These are phyloP conservation scores for Eugnorisma glareosa DNA, from an alignment of 2,888 invertebrate species.

Conservation along the genomic window DNA sequence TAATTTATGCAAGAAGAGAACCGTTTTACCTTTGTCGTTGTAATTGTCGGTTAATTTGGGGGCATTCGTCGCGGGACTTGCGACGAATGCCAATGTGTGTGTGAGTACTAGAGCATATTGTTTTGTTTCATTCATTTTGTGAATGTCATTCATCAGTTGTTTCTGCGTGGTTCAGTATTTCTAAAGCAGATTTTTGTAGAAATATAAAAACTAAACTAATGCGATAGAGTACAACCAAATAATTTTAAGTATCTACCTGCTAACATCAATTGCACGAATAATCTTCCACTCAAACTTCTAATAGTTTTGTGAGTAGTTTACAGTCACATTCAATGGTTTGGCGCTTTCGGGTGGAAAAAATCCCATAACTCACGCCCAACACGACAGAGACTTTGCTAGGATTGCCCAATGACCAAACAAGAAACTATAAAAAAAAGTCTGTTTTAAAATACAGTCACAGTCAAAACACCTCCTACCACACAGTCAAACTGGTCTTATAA, in stretches of 20 bases:
- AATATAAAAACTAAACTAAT: background rate
- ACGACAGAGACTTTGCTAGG: background rate
- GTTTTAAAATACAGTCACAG: background rate
- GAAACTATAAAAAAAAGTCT: background rate
- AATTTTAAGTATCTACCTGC: background rate
- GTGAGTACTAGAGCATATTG: constrained; percentile 11
- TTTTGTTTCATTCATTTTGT: constrained; percentile 32
- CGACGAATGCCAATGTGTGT: constrained; percentile 15
- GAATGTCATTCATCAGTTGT: constrained; percentile 21
- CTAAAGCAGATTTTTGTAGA: too few relatives aligned
- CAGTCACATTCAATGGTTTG: too few relatives aligned
- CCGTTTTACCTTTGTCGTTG: constrained; percentile 51
- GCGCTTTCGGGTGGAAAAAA: too few relatives aligned
- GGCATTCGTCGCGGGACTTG: constrained; percentile 33
- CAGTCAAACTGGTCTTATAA: background rate
- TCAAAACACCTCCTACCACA: background rate
- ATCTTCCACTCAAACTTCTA: too few relatives aligned
- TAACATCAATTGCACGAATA: too few relatives aligned
- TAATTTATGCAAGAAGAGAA: constrained; percentile 55
- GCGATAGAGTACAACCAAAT: background rate
- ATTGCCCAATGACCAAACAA: background rate
- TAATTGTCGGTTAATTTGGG: constrained; percentile 62
- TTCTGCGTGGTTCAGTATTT: background rate
- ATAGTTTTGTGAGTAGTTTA: too few relatives aligned
- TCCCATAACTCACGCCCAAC: too few relatives aligned